Conservation (phyloP, 2,797 vertebrate genomes). For the Dendrocincla tyrannina region DNA sequence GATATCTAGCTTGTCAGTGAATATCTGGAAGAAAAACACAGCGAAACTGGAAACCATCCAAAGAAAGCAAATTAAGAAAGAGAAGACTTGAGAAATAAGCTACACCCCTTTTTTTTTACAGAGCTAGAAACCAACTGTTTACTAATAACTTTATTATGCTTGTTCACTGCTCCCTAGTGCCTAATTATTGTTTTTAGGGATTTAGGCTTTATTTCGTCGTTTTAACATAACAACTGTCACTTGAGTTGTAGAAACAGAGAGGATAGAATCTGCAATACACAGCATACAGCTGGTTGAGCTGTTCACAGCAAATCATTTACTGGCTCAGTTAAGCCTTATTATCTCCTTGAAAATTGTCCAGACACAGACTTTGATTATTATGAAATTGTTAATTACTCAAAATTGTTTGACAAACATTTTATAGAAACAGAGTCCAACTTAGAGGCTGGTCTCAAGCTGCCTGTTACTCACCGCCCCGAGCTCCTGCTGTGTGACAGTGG, state of each 20-base stretch:
- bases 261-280: conserved; percentile 20
- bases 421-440: not conserved
- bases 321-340: conserved; percentile 63
- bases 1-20: not conserved
- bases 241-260: conserved; percentile 41
- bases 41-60: conserved; percentile 11
- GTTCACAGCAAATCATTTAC: conserved; percentile 48
- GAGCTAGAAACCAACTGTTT: not conserved
- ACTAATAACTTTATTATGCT: conserved; percentile 8
- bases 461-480: not conserved
- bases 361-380: conserved; percentile 52
- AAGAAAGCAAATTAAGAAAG: conserved; percentile 1
- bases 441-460: not conserved
- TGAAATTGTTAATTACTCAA: conserved; percentile 54
- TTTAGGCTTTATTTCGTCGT: conserved; percentile 36
- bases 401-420: conserved; percentile 47
- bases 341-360: conserved; percentile 58
- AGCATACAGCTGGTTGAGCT: conserved; percentile 53
- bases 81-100: not conserved
- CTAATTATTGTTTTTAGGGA: conserved; percentile 54
- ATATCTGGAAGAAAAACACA: conserved; percentile 10
- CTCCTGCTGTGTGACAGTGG: not conserved
- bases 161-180: conserved; percentile 29
- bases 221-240: conserved; percentile 17
- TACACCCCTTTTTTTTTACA: not conserved